Conservation (phyloP, 2,888 invertebrate species). For the Gymnoscelis rufifasciata region DNA sequence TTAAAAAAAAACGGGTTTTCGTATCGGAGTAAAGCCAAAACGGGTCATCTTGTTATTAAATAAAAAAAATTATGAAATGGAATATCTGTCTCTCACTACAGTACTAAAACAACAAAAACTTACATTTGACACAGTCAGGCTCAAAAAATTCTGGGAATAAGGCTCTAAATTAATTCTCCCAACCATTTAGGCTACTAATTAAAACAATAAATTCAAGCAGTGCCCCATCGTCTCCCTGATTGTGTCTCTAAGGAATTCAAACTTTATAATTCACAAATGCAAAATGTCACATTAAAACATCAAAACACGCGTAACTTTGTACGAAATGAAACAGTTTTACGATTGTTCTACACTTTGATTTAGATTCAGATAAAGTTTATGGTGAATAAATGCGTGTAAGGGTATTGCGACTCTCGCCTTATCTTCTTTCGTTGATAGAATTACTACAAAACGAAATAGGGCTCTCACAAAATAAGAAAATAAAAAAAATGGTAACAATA, state of each 20-base stretch:
- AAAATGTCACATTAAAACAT: conserved; percentile 25
- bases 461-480: too few species aligned
- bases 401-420: conserved; percentile 18
- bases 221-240: conserved; percentile 9
- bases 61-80: too few species aligned
- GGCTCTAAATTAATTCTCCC: neutral
- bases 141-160: neutral
- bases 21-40: too few species aligned
- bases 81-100: too few species aligned
- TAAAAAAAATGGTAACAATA: too few species aligned
- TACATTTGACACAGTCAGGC: neutral
- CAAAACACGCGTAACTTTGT: conserved; percentile 31
- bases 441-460: neutral
- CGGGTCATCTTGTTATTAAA: too few species aligned
- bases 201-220: conserved; percentile 6
- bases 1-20: too few species aligned
- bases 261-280: conserved; percentile 22
- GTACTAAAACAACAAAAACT: too few species aligned
- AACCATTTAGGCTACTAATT: conserved; percentile 3
- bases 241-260: conserved; percentile 6
- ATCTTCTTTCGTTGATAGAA: neutral
- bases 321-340: conserved; percentile 36
- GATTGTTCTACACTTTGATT: conserved; percentile 42
- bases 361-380: conserved; percentile 42
- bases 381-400: conserved; percentile 27